Conservation (phyloP, 1,140 invertebrate species). For the Megalopta genalis region DNA sequence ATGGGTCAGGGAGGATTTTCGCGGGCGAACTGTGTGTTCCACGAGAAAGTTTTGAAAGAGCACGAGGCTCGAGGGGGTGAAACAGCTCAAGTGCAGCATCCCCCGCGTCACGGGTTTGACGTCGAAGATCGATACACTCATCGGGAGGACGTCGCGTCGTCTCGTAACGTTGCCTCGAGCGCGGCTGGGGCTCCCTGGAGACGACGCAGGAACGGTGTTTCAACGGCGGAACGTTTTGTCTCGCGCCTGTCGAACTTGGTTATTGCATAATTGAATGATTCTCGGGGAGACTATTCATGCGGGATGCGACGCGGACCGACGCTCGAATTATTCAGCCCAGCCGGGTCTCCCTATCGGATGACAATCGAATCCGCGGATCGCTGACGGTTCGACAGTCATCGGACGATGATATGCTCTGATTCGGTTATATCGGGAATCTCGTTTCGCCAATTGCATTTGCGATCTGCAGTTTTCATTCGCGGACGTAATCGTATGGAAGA, state of each 20-base stretch:
- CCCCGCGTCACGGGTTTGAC: not conserved
- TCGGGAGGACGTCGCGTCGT: not conserved
- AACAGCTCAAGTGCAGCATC: slow-evolving; percentile 5
- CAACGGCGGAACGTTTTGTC: not conserved
- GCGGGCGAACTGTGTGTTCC: not conserved
- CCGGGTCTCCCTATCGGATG: not conserved
- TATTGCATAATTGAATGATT: slow-evolving; percentile 24
- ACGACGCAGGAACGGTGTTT: not conserved
- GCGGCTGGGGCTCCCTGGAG: not conserved
- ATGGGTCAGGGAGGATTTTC: not conserved
- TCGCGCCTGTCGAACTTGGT: not conserved
- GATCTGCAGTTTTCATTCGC: too few relatives aligned
- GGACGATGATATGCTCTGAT: too few relatives aligned
- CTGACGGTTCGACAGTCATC: not conserved
- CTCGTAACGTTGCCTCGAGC: not conserved
- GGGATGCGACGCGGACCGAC: not conserved
- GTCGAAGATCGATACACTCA: slow-evolving; percentile 21
- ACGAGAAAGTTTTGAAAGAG: not conserved
- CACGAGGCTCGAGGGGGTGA: not conserved
- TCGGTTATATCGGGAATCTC: too few relatives aligned
- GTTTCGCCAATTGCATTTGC: too few relatives aligned
- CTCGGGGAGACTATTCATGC: not conserved
- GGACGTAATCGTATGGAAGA: too few relatives aligned
- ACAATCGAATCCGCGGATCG: not conserved
- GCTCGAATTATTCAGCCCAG: slow-evolving; percentile 12